Evolutionary conservation across 2,113 vertebrate genomes (phyloP), one percentile per base, ranked within the genome.

Genomic region (Heterocephalus glaber): DNA sequence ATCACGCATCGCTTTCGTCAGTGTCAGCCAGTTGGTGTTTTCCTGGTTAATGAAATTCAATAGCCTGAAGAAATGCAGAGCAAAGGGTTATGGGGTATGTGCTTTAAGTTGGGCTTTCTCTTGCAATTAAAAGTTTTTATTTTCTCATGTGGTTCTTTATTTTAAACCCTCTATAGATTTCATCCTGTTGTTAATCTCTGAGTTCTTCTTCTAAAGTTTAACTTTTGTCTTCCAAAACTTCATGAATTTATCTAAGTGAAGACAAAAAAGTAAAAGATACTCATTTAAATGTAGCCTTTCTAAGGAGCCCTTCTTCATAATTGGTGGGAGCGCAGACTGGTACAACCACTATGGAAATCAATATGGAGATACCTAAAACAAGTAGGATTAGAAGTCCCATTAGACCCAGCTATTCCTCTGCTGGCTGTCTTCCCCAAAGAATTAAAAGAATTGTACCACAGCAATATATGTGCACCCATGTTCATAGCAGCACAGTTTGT

Each of bases 141-240:
- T 79, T 91, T 14, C 38, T 66, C 52, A 26, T 28, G 16, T 4
- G 7, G 17, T 86, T 41, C 33, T 85, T 94, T 88, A 77, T 80
- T 85, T 12, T 89, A 82, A 86, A 33, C 11, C 3, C 26, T 72
- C 28, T 22, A 1, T 87, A n/a, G 9, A 4, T 80, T 91, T 80
- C 14, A 70, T 77, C 35, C 84, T 60, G 68, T 41, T 68, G 20
- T n/a, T 89, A 86, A 65, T 86, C 70, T 87, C 76, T 77, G 12
- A n/a, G 82, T 83, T 82, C 6, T 4, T 93, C 92, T 92, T 81
- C 30, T 14, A 87, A 28, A 70, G 76, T 93, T 93, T 81, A 52
- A 54, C 38, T 92, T 89, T 81, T 81, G 4, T 84, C 49, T 93
- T 92, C 19, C 12, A 79, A 93, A 90, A 95, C n/a, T 63, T 0